Evolutionary conservation across 37 sponge, comb jelly and placozoan species (phyloP).

Genomic region (Halichondria panicea): DNA sequence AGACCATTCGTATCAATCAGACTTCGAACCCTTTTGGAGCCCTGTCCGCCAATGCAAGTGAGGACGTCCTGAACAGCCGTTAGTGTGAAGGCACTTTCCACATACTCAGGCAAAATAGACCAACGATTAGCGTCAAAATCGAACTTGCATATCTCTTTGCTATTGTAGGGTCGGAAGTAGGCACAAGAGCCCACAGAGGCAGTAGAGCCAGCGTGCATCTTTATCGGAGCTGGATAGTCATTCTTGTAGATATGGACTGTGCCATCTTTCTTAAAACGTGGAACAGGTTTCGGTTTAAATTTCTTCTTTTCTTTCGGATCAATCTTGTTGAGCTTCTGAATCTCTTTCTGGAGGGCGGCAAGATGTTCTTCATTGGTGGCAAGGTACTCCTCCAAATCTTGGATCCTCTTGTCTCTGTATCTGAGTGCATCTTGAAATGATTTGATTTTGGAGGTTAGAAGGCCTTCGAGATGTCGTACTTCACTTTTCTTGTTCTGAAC

Average conservation of each 20-base stretch:
- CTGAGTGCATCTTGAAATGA: too few relatives aligned
- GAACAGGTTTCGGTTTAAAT: too few relatives aligned
- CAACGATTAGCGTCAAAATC: background rate
- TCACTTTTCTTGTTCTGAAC: too few relatives aligned
- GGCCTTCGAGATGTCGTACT: too few relatives aligned
- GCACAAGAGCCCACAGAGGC: background rate
- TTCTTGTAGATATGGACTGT: background rate
- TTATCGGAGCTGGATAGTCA: background rate
- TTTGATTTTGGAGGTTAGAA: too few relatives aligned
- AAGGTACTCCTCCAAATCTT: too few relatives aligned
- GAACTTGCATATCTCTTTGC: constrained; percentile 2
- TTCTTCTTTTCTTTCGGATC: too few relatives aligned
- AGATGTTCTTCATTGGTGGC: too few relatives aligned
- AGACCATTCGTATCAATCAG: background rate
- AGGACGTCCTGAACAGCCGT: background rate
- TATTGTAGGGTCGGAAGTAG: background rate
- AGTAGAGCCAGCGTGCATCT: background rate
- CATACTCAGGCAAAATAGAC: constrained; percentile 15
- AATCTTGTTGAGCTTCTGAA: too few relatives aligned
- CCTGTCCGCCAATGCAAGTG: constrained; percentile 20
- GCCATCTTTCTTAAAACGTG: background rate
- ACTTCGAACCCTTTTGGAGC: constrained; percentile 9
- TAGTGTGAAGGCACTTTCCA: background rate
- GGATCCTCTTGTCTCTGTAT: too few relatives aligned
- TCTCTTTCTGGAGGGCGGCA: too few relatives aligned